Conservation (phyloP, 2,888 invertebrate species). For the Rotaria magnacalcarata region DNA sequence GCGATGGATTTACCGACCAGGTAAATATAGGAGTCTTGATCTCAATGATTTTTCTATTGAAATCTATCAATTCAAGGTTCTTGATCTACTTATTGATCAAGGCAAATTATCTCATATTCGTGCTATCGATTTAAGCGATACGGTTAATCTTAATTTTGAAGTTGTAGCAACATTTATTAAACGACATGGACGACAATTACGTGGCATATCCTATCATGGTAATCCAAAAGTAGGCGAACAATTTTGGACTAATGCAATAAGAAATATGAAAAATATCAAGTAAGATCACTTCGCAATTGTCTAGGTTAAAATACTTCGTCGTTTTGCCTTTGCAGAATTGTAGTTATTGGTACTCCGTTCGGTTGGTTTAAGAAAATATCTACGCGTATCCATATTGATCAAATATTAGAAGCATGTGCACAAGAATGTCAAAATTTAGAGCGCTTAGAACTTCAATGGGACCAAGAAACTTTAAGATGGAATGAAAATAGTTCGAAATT, state of each 20-base stretch:
- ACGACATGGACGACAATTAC: constrained; percentile 79
- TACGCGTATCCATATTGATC: constrained; percentile 74
- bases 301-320: not conserved
- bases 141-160: constrained; percentile 88
- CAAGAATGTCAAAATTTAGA: constrained; percentile 81
- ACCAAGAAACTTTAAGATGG: constrained; percentile 92
- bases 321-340: constrained; percentile 67
- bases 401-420: constrained; percentile 92
- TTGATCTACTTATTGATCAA: constrained; percentile 73
- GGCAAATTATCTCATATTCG: constrained; percentile 73
- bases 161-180: constrained; percentile 84
- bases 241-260: constrained; percentile 90
- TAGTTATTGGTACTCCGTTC: constrained; percentile 94
- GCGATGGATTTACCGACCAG: constrained; percentile 91
- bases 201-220: constrained; percentile 81
- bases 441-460: constrained; percentile 91
- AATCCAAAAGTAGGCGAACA: constrained; percentile 98
- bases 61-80: constrained; percentile 32
- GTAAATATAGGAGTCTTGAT: constrained; percentile 59
- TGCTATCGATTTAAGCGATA: constrained; percentile 85
- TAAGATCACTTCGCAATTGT: constrained; percentile 55
- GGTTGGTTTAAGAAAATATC: constrained; percentile 90
- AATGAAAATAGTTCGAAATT: constrained; percentile 99
- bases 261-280: constrained; percentile 84
- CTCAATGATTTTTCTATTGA: not conserved